Evolutionary conservation across 2,113 vertebrate species (phyloP), one percentile per base, ranked within the genome.

Genomic region (Tachysurus vachellii): DNA sequence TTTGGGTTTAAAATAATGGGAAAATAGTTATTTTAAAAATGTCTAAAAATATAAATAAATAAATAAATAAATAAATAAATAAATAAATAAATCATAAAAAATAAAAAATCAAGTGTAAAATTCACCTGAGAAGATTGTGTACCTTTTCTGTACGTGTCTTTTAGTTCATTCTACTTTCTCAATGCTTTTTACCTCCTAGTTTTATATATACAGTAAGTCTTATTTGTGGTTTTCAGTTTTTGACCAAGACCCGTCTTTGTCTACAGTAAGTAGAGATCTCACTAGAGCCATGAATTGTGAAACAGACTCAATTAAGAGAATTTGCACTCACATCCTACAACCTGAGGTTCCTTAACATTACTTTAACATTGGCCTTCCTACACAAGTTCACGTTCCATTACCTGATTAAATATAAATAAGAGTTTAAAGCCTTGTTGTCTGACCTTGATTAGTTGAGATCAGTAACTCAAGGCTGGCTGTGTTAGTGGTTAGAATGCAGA

Each of bases 391-490:
- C 89, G 88, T 89, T 90, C 86, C 91, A 91, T 90, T 92, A 89
- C 86, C 86, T 83, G 83, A 92, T 95, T 90, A 91, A 94, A 94
- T 92, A 91, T 92, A 90, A 92, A 94, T 91, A 66, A 84, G 85
- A 90, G 89, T 93, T 93, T 91, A 93, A 88, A 89, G 88, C 42
- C 44, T 53, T 26, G 23, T n/a, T 50, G 23, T 76, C 12, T 50
- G 73, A 76, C 73, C 21, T 76, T 76, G 21, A 50, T 23, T 26
- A 26, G 73, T 44, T 50, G 42, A 76, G 64, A 19, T 36, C 31
- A 42, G 68, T 17, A 42, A 19, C 68, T 36, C 17, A 19, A 17
- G 31, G 7, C 28, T 70, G 28, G 64, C n/a, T 66, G n/a, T 70
- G 66, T 31, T 36, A 70, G 66, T 73, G 42, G 28, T 16, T 31